Evolutionary conservation across 2,888 invertebrate genomes (phyloP), one percentile per base, ranked within the genome.

Genomic region (Meliscaeva auricollis): DNA sequence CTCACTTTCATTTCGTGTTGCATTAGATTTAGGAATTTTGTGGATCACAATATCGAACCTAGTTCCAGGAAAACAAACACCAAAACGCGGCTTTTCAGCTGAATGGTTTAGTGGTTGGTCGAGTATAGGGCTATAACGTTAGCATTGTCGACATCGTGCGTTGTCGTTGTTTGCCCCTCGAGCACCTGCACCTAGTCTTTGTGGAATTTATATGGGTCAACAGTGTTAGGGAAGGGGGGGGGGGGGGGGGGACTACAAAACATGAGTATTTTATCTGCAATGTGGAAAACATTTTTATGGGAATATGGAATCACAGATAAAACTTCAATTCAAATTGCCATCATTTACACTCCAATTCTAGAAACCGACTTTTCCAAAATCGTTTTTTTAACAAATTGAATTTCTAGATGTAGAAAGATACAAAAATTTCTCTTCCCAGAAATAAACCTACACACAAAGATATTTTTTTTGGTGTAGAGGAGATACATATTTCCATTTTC

Each of bases 241-340:
- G n/a, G n/a, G n/a, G n/a, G n/a, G n/a, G n/a, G n/a, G n/a, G n/a
- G n/a, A n/a, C n/a, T n/a, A 0, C 46, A 38, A 64, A 48, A 64
- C 48, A 48, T 17, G 64, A 64, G 46, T 64, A 48, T 32, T 64
- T 46, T 64, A 48, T 64, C 46, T 64, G 46, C 46, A 48, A 20
- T 11, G 13, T 20, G 20, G 15, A 17, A 5, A 17, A 20, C 32
- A 64, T 64, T 48, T 30, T 2, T 41, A 8, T 30, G 7, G 9
- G 41, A 41, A 62, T 30, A 62, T 58, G 58, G 6, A 58, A 58
- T 58, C 35, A 58, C 6, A 64, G 64, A 64, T 64, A 46, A 30
- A 64, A 64, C 46, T 46, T 46, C 44, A 20, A 48, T 20, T 32
- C n/a, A 17, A 44, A 48, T 8, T 66, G 8, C 20, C 13, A 32